phyloP scores from a whole-genome alignment of 2,797 vertebrate genomes.

The Sparus aurata region DNA sequence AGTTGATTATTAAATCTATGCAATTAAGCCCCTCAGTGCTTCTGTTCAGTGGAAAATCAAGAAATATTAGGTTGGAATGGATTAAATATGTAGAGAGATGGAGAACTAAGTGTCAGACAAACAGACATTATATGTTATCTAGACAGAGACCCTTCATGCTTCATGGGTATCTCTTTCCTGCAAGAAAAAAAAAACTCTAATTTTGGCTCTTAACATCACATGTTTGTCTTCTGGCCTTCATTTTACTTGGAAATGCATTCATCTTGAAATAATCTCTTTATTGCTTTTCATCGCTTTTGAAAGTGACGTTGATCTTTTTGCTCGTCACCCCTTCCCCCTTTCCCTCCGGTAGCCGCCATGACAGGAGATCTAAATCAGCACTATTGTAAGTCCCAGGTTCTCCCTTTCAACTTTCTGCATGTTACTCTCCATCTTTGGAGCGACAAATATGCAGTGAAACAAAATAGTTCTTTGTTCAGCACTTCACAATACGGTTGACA shows the following conservation, averaged over 20 bases:
- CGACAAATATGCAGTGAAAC: conserved; percentile 34
- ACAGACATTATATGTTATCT: no score
- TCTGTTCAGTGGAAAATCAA: conserved; percentile 3
- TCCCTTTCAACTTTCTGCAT: conserved; percentile 20
- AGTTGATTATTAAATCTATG: conserved; percentile 21
- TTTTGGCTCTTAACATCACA: background rate
- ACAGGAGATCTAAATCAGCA: conserved; percentile 27
- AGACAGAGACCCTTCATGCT: no score
- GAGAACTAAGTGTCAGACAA: background rate
- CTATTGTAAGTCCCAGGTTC: background rate
- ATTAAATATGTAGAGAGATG: background rate
- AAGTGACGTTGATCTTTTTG: conserved; percentile 16
- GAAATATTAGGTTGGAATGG: background rate
- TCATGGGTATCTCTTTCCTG: no score
- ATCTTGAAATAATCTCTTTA: background rate
- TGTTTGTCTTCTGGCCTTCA: background rate
- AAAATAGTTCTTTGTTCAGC: conserved; percentile 20
- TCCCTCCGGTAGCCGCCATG: background rate
- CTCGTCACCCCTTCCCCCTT: background rate
- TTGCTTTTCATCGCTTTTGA: conserved; percentile 4
- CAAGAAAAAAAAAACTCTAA: no score
- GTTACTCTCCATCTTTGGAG: background rate
- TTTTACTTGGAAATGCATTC: background rate
- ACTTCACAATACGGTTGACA: conserved; percentile 1
- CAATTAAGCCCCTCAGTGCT: conserved; percentile 14